phyloP scores from a whole-genome alignment of 2,888 invertebrate genomes.

The Rotaria magnacalcarata region DNA sequence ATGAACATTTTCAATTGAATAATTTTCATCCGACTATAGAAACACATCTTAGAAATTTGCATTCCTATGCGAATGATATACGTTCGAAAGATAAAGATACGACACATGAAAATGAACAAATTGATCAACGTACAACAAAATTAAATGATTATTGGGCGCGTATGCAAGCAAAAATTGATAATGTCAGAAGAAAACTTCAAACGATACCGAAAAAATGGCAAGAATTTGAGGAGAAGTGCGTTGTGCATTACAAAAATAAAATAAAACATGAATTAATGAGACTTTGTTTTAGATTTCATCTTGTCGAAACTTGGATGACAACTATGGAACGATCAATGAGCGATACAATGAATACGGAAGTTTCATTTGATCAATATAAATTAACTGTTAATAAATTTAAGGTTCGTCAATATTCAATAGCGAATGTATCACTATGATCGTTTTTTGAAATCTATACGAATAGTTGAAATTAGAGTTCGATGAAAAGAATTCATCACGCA shows the following conservation, averaged over 20 bases:
- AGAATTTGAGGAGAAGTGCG: conserved; percentile 20
- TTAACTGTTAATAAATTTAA: conserved; percentile 14
- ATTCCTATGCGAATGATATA: conserved; percentile 7
- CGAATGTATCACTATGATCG: no score
- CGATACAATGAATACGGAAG: background rate
- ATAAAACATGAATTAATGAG: background rate
- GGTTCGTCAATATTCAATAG: background rate
- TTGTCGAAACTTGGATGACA: conserved; percentile 5
- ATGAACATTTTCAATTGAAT: conserved; percentile 40
- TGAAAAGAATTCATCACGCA: no score
- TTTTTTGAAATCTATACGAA: no score
- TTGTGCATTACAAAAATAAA: background rate
- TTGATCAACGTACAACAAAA: background rate
- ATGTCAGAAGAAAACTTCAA: background rate
- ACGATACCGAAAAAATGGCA: conserved; percentile 24
- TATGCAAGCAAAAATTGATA: conserved; percentile 28
- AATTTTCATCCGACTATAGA: conserved; percentile 39
- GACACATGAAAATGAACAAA: background rate
- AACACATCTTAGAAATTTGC: background rate
- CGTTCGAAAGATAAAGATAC: background rate
- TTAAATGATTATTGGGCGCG: conserved; percentile 25
- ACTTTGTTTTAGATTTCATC: background rate
- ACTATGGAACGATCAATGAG: background rate
- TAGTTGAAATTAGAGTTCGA: no score
- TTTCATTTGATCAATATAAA: conserved; percentile 31